Evolutionary conservation across 2,113 vertebrate species (phyloP).

Genomic region (Zosterops pallidus): DNA sequence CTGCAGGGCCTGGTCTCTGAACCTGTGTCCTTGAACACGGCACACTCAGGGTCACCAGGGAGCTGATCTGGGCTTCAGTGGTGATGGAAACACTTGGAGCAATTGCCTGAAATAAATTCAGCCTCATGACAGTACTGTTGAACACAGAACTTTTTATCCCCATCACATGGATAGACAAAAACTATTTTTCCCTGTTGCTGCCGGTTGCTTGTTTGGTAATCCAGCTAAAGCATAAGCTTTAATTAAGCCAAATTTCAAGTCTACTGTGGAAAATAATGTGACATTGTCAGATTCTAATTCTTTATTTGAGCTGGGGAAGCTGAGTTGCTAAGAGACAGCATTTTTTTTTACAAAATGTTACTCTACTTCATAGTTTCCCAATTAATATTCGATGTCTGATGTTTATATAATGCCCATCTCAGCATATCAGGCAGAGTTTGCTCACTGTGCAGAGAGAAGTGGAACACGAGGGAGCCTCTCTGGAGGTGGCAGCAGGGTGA

Average conservation of each 20-base stretch:
- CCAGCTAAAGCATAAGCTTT: background rate
- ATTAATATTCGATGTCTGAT: background rate
- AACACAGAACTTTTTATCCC: background rate
- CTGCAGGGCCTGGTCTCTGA: background rate
- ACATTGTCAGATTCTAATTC: background rate
- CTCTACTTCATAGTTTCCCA: background rate
- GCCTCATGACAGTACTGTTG: background rate
- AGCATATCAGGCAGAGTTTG: background rate
- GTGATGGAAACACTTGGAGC: background rate
- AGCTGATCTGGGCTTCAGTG: background rate
- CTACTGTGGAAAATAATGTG: background rate
- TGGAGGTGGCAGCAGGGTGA: background rate
- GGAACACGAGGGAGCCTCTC: background rate
- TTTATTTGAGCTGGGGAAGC: background rate
- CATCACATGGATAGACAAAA: background rate
- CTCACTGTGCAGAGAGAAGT: background rate
- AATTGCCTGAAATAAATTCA: background rate
- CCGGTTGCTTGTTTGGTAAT: background rate
- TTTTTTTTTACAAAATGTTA: background rate
- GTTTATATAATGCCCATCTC: background rate
- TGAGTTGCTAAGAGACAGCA: constrained; percentile 37
- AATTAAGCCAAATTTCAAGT: constrained; percentile 34
- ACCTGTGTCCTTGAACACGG: accelerated
- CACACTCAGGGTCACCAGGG: background rate
- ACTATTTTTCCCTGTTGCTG: background rate